Evolutionary conservation across 2,888 invertebrate species (phyloP), one percentile per base, ranked within the genome.

Genomic region (Ischnura elegans): DNA sequence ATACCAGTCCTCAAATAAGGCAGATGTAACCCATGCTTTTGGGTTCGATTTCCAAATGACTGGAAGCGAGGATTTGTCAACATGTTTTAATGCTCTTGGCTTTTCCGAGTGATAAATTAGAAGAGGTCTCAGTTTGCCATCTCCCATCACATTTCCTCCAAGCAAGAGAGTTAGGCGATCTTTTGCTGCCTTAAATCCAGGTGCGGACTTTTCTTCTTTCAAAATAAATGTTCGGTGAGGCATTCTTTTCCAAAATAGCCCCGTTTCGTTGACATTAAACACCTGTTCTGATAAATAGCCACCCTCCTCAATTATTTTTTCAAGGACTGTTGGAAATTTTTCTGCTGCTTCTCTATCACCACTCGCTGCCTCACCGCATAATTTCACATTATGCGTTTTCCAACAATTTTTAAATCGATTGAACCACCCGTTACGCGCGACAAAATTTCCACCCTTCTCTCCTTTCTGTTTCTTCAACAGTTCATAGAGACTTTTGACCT

Each of bases 221-320:
- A 13, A 46, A 36, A 51, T 36, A 16, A 45, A 87, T 19, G 87
- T 87, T 6, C 87, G n/a, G 25, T 36, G 42, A 46, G 87, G 87
- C 87, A 87, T 87, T 19, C 87, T 45, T 46, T 87, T 87, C 87
- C 51, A 87, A 36, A 51, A 87, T 1, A 87, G 87, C 13, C 87
- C 47, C 0, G 87, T 87, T 36, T 87, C 87, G 51, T 87, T 36
- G 0, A 51, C 87, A 42, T 87, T 51, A 21, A 87, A 87, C 36
- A 51, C 51, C 36, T 87, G 29, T 8, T 51, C 36, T 25, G 42
- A 4, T 36, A n/a, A 8, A 55, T 51, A 87, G 1, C 45, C 45
- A 29, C n/a, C n/a, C n/a, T n/a, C n/a, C n/a, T n/a, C n/a, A n/a
- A n/a, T n/a, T n/a, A n/a, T n/a, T n/a, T n/a, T n/a, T n/a, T n/a